Conservation (phyloP, 2,113 vertebrate genomes). For the Daubentonia madagascariensis region DNA sequence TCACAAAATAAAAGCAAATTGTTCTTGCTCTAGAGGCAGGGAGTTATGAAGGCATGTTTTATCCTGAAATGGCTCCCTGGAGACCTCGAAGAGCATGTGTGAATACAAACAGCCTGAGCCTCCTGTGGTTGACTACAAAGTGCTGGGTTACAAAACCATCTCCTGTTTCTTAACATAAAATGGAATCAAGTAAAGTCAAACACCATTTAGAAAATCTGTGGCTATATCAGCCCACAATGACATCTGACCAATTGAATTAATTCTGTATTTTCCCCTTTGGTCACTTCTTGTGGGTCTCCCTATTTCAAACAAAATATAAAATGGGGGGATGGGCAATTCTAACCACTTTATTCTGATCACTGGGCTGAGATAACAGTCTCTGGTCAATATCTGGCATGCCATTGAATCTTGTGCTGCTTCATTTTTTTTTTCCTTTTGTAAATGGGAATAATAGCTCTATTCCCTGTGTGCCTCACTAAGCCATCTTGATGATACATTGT, state of each 20-base stretch:
- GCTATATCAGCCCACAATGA: neutral
- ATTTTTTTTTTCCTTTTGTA: neutral
- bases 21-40: conserved; percentile 38
- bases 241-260: neutral
- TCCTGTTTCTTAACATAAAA: conserved; percentile 50
- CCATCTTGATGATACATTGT: neutral
- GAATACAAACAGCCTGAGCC: conserved; percentile 35
- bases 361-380: neutral
- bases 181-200: neutral
- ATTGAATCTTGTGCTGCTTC: neutral
- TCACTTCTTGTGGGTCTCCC: neutral
- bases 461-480: neutral
- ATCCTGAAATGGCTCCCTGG: conserved; percentile 47
- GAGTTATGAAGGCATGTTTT: conserved; percentile 58
- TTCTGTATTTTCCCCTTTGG: neutral
- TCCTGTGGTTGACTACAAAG: conserved; percentile 24
- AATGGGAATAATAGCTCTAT: neutral
- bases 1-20: conserved; percentile 62
- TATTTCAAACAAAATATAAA: neutral
- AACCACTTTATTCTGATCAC: neutral
- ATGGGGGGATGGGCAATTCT: neutral
- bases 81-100: conserved; percentile 28
- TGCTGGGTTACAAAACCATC: conserved; percentile 46
- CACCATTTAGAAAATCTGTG: neutral
- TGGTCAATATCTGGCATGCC: neutral